Evolutionary conservation across 1,140 invertebrate genomes (phyloP), one percentile per base, ranked within the genome.

Genomic region (Heterodera carotae): DNA sequence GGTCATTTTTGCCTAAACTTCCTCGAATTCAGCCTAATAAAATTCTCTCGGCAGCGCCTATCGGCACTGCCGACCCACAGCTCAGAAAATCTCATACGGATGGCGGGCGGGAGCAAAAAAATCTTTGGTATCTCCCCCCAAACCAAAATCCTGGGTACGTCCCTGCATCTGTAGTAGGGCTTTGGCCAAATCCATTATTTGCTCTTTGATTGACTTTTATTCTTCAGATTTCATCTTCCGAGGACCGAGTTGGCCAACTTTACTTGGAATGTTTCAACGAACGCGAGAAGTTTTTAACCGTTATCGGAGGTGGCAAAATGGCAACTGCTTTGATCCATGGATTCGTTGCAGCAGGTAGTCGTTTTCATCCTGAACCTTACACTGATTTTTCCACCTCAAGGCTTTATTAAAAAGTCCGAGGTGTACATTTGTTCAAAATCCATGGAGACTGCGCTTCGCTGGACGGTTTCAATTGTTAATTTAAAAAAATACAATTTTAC

Each of bases 231-330:
- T 56, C 22, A 22, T 56, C 48, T 56, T 56, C 48, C 22, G 48
- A 56, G 22, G 64, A 64, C 10, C 36, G 62, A 15, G 22, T 66
- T 3, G 29, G 62, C 62, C 8, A 29, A 31, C 69, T 76, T 31
- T 78, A 78, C 27, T 12, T 67, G 43, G 56, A 78, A 62, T 78
- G 77, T 18, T 78, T 78, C 68, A 59, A 53, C 34, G 71, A 66
- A 59, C 39, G 56, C 18, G 31, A 79, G n/a, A 66, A 66, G 29
- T 60, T 33, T n/a, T 60, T 81, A 25, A 27, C 67, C n/a, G 73
- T 81, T 22, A 64, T 81, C 43, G 80, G 80, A 12, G 80, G 76
- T 7, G 80, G 80, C 29, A 81, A 73, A 33, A 81, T 81, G 80
- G 76, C 80, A n/a, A 29, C 25, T 43, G 81, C 80, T 29, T 34